Evolutionary conservation across 2,888 invertebrate genomes (phyloP).

Genomic region (Notocelia uddmanniana): DNA sequence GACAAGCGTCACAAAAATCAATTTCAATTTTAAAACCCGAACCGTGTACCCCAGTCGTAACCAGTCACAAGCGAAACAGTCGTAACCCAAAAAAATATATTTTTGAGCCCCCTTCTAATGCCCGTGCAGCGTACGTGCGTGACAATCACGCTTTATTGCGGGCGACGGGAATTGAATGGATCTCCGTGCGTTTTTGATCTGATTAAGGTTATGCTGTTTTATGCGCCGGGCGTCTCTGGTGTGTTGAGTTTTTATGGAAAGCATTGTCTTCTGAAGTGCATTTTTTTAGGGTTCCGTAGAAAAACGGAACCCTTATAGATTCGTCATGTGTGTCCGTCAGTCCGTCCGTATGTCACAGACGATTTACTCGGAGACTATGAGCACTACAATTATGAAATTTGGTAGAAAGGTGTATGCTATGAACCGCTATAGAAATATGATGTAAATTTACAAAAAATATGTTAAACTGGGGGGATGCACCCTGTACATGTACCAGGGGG

Average conservation of each 20-base stretch:
- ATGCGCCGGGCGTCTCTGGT: conserved; percentile 18
- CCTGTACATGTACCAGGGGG: too few species aligned
- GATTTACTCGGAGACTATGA: too few species aligned
- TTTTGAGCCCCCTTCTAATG: conserved; percentile 63
- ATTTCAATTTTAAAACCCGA: conserved; percentile 40
- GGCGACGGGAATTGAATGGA: conserved; percentile 77
- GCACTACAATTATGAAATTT: too few species aligned
- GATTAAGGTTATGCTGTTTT: conserved; percentile 45
- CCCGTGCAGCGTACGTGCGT: conserved; percentile 83
- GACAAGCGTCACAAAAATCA: conserved; percentile 31
- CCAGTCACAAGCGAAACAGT: conserved; percentile 50
- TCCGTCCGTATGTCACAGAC: too few species aligned
- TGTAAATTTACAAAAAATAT: too few species aligned
- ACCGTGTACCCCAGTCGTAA: conserved; percentile 46
- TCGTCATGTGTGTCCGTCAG: too few species aligned
- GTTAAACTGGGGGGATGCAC: too few species aligned
- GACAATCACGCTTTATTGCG: conserved; percentile 81
- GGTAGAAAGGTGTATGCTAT: too few species aligned
- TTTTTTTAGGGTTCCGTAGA: too few species aligned
- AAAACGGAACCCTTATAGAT: too few species aligned
- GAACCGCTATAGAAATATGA: too few species aligned
- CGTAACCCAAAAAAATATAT: conserved; percentile 63
- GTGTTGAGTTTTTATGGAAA: conserved; percentile 7
- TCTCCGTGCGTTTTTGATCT: conserved; percentile 52
- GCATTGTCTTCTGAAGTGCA: background rate